phyloP scores from a whole-genome alignment of 2,888 invertebrate genomes.

The Drosophila koepferae region DNA sequence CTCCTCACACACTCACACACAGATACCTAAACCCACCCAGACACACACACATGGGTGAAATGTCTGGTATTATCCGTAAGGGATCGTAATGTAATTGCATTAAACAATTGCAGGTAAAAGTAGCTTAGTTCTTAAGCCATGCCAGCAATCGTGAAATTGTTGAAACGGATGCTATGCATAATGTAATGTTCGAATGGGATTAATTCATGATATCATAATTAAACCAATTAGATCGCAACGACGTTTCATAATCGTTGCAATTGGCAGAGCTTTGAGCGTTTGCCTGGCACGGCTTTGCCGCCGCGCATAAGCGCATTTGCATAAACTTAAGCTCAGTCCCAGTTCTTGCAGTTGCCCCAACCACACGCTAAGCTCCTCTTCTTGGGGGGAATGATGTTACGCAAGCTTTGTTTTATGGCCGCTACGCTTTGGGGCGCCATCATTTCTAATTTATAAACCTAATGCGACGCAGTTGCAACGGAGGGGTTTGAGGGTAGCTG shows the following conservation, averaged over 20 bases:
- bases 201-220: conserved; percentile 79
- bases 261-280: conserved; percentile 45
- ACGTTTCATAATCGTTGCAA: conserved; percentile 42
- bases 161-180: conserved; percentile 30
- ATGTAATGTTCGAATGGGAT: conserved; percentile 42
- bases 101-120: conserved; percentile 60
- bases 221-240: conserved; percentile 69
- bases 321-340: conserved; percentile 63
- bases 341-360: not conserved
- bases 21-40: not conserved
- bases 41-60: not conserved
- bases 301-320: conserved; percentile 71
- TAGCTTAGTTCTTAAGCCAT: conserved; percentile 54
- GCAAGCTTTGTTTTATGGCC: conserved; percentile 49
- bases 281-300: conserved; percentile 58
- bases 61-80: not conserved
- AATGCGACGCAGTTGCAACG: conserved; percentile 70
- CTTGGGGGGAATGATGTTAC: conserved; percentile 6
- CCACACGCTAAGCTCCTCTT: conserved; percentile 1
- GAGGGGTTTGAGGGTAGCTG: not conserved
- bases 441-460: conserved; percentile 80
- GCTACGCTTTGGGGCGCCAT: conserved; percentile 60
- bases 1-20: not conserved
- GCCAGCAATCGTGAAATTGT: conserved; percentile 2
- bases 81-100: conserved; percentile 54